Base-by-base conservation (phyloP, 2,888 invertebrate species). In the Diarsia brunnea region DNA sequence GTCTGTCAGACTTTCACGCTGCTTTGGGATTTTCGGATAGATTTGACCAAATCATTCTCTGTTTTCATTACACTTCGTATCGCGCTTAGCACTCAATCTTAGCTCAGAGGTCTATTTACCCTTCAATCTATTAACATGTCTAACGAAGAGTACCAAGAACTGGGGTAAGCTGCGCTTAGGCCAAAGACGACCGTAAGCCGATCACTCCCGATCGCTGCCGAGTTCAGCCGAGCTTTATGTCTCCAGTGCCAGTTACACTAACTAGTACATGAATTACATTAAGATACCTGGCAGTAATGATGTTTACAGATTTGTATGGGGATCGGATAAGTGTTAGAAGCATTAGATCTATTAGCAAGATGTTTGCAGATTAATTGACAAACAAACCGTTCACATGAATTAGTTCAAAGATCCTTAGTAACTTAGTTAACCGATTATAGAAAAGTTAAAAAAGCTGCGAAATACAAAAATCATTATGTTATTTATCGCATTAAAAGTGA, bases 101-200 rank as follows among this genome's bases (percentile, higher is more conserved):
- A 78, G 38, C 21, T 31, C 24, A 45, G 43, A 65, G 38, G 12
- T 68, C 38, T 65, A 31, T 84, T 72, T 80, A 75, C 71, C 38
- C 49, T 61, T 16, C 47, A 83, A 78, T 84, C 73, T 73, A 81
- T 78, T 78, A 78, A 67, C 69, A 86, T 75, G 79, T 72, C 72
- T 55, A 75, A 78, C 69, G 69, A 69, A 72, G 65, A 76, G 55
- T 21, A 24, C 31, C 78, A 66, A 75, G 67, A 81, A 76, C 53
- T 85, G 24, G 86, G 79, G 45, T 84, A 87, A 87, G 74, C 87
- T n/a, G 49, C 14, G 75, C 78, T 84, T 82, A 87, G 60, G 55
- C 64, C 65, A 67, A 69, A 70, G 75, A 27, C 69, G 82, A 82
- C 47, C 38, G 82, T 80, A 82, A 82, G 82, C 82, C 78, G 85